Percentiles rank a stretch among this genome's conserved stretches.
Evolutionary conservation across 2,797 vertebrate species (phyloP).

Genomic region (Danio choprae): DNA sequence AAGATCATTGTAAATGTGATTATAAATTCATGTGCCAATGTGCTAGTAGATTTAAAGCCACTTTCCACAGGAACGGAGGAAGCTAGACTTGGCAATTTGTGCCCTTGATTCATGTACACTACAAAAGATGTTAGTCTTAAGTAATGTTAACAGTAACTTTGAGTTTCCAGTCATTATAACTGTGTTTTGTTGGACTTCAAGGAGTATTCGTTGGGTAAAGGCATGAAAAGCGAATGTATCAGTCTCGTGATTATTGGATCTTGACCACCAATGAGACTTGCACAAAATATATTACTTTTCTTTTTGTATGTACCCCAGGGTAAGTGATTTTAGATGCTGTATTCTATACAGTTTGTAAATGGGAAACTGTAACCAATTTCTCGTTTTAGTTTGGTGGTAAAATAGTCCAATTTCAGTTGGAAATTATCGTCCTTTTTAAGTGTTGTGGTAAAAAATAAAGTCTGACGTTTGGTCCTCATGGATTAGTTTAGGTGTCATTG

Average conservation of each 20-base stretch:
- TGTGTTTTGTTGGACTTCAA: constrained; percentile 8
- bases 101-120: constrained; percentile 19
- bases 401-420: constrained; percentile 70
- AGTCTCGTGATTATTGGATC: neutral
- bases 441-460: constrained; percentile 81
- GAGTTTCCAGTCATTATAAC: constrained; percentile 19
- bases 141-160: constrained; percentile 34
- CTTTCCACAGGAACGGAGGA: neutral
- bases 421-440: constrained; percentile 75
- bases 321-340: constrained; percentile 35
- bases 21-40: constrained; percentile 39
- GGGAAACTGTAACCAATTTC: constrained; percentile 25
- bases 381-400: constrained; percentile 65
- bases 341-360: constrained; percentile 20
- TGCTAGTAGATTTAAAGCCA: constrained; percentile 31
- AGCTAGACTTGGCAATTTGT: neutral
- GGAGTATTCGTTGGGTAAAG: neutral
- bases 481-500: constrained; percentile 74
- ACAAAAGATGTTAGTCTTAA: constrained; percentile 27
- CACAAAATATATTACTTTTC: neutral
- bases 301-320: constrained; percentile 26
- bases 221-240: neutral
- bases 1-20: constrained; percentile 55
- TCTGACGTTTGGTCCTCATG: constrained; percentile 74
- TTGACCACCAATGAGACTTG: neutral